phyloP scores from a whole-genome alignment of 1,140 invertebrate species.

The Drosophila bifasciata region DNA sequence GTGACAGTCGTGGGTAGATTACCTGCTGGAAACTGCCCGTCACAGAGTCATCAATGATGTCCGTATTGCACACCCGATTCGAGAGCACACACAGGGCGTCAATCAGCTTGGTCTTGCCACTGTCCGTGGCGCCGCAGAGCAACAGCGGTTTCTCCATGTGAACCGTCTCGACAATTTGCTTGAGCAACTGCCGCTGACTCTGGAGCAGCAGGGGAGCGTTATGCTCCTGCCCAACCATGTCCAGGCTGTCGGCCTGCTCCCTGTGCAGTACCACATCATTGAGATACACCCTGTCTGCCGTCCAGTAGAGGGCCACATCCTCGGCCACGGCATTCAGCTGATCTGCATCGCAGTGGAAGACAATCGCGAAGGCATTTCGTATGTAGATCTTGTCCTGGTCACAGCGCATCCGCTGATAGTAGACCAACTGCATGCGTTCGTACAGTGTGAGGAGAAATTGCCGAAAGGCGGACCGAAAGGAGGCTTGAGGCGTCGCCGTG shows the following conservation, averaged over 20 bases:
- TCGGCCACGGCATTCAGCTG: conserved; percentile 65
- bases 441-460: conserved; percentile 73
- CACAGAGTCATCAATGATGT: conserved; percentile 83
- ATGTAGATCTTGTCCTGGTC: conserved; percentile 77
- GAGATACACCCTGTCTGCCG: conserved; percentile 68
- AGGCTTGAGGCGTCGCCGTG: background rate
- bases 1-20: no score
- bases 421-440: conserved; percentile 82
- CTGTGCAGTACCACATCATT: conserved; percentile 75
- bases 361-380: conserved; percentile 60
- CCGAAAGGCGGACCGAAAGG: conserved; percentile 46
- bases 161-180: conserved; percentile 78
- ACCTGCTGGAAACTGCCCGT: conserved; percentile 83
- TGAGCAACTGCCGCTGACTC: conserved; percentile 69
- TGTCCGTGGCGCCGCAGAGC: conserved; percentile 76
- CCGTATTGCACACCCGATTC: conserved; percentile 74
- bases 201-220: conserved; percentile 59
- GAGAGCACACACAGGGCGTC: conserved; percentile 72
- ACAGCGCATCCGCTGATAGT: conserved; percentile 82
- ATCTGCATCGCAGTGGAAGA: conserved; percentile 75
- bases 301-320: conserved; percentile 81
- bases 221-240: conserved; percentile 37
- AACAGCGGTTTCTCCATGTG: conserved; percentile 79
- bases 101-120: conserved; percentile 82
- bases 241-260: conserved; percentile 19